phyloP scores from a whole-genome alignment of 2,888 invertebrate genomes.

The Carcina quercana region DNA sequence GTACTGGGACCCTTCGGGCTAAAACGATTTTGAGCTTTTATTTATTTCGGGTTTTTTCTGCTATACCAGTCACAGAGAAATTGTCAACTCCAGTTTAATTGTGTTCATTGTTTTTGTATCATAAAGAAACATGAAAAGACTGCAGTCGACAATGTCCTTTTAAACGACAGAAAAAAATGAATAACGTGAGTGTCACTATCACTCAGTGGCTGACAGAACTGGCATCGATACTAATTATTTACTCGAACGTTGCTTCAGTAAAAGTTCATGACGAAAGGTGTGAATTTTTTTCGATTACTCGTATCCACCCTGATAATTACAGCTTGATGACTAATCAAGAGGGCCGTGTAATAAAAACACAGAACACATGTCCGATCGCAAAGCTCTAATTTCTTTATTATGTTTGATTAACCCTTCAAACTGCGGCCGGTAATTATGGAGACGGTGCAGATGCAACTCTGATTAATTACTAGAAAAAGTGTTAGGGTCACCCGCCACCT shows the following conservation, averaged over 20 bases:
- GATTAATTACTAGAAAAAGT: conserved; percentile 69
- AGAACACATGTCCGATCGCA: conserved; percentile 47
- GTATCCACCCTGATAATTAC: conserved; percentile 16
- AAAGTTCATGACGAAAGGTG: no score
- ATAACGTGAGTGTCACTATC: no score
- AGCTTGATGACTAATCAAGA: conserved; percentile 12
- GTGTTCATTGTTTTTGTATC: no score
- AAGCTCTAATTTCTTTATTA: conserved; percentile 67
- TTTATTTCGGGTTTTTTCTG: not conserved
- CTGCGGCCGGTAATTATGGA: conserved; percentile 49
- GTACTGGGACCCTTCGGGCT: conserved; percentile 53
- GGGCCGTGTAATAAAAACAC: conserved; percentile 10
- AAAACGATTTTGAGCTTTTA: conserved; percentile 28
- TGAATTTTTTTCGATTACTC: conserved; percentile 3
- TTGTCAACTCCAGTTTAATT: no score
- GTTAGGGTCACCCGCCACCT: conserved; percentile 49
- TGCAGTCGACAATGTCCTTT: no score
- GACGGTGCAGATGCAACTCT: conserved; percentile 65
- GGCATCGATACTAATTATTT: no score
- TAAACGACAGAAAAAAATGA: no score
- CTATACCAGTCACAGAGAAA: conserved; percentile 2
- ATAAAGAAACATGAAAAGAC: no score
- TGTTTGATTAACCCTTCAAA: conserved; percentile 72
- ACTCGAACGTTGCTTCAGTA: no score
- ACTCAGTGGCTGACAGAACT: no score